Evolutionary conservation across 2,888 invertebrate species (phyloP), one percentile per base, ranked within the genome.

Genomic region (Polydrusus cervinus): DNA sequence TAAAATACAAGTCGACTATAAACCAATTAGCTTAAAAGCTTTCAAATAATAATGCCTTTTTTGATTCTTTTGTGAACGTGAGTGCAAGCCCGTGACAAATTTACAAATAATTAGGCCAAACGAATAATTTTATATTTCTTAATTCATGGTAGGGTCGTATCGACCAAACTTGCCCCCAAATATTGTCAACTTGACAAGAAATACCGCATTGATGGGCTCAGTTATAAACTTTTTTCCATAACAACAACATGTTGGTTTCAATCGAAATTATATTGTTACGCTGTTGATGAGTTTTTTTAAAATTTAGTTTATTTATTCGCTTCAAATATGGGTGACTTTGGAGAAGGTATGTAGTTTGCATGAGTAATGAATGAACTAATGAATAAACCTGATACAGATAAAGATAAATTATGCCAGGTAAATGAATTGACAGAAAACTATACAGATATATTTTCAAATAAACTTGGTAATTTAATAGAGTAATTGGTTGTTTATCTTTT

Each of bases 261-360:
- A 34, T 11, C 14, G 13, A 16, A 11, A 43, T 43, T 71, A 3
- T 8, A 34, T 60, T 14, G 8, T 0, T 16, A 13, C 9, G n/a
- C 47, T 18, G 18, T 10, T 7, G 20, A 57, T 45, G 11, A 47
- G 55, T 25, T 5, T 30, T n/a, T 61, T 18, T 40, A n/a, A 61
- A 53, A 16, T 34, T 18, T 66, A 51, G 51, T 47, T 43, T 51
- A 5, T 65, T 51, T 9, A 77, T 76, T 80, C n/a, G 55, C 71
- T 73, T 78, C 79, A 80, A 79, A 71, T 74, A 85, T 86, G 85
- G 85, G 84, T 65, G 85, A 86, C 82, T 86, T 86, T 79, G 85
- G 86, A 70, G 86, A 86, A 84, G 86, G 86, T 86, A 83, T 14
- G 71, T 49, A 49, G n/a, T n/a, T n/a, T n/a, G n/a, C n/a, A n/a